phyloP scores from a whole-genome alignment of 2,113 vertebrate species.

The Limanda limanda region DNA sequence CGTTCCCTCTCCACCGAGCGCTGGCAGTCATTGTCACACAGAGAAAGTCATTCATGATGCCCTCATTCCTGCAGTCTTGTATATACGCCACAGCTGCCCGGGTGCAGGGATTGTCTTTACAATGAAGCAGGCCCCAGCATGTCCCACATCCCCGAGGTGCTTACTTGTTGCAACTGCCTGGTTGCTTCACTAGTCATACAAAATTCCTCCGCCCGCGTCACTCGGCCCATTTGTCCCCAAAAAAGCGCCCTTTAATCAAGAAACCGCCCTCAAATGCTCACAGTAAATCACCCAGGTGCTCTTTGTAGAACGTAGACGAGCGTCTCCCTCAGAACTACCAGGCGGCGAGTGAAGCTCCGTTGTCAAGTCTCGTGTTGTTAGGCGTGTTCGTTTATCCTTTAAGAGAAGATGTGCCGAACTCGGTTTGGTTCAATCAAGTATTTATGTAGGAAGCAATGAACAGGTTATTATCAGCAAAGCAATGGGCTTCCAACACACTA shows the following conservation, averaged over 20 bases:
- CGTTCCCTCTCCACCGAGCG: slow-evolving; percentile 60
- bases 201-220: slow-evolving; percentile 42
- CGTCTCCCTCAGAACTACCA: not conserved
- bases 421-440: too few species aligned
- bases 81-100: slow-evolving; percentile 69
- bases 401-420: too few species aligned
- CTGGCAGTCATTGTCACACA: slow-evolving; percentile 77
- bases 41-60: slow-evolving; percentile 78
- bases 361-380: slow-evolving; percentile 23
- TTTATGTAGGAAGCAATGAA: too few species aligned
- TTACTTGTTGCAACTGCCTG: slow-evolving; percentile 39
- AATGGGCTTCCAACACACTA: too few species aligned
- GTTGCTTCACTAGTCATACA: slow-evolving; percentile 49
- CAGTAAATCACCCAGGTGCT: slow-evolving; percentile 28
- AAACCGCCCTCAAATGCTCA: not conserved
- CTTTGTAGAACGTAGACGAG: not conserved
- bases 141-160: slow-evolving; percentile 60
- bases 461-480: too few species aligned
- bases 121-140: slow-evolving; percentile 72
- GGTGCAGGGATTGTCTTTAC: slow-evolving; percentile 57
- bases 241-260: slow-evolving; percentile 44
- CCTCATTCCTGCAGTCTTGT: slow-evolving; percentile 75
- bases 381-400: too few species aligned
- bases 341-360: not conserved
- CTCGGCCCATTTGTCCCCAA: slow-evolving; percentile 38